Base-by-base conservation (phyloP, 1,140 invertebrate genomes). In the Goniozus legneri region DNA sequence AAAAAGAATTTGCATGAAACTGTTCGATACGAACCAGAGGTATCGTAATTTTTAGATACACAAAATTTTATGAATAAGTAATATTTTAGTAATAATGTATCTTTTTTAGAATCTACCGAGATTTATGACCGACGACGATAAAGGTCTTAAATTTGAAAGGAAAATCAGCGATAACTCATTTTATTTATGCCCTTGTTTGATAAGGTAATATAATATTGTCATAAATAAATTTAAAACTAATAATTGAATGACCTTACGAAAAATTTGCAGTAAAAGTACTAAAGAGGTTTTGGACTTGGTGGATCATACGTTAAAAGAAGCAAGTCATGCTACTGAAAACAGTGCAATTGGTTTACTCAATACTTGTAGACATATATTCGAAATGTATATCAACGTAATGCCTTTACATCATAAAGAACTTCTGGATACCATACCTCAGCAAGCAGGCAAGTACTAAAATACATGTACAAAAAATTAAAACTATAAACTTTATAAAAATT, bases 1-100 rank as follows among this genome's bases (percentile, higher is more conserved):
- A 83, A 84, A 44, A 85, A 88, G 61, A 88, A 94, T 69, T 75
- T 95, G 21, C 88, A 91, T 64, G 82, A 87, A 47, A 86, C 87
- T 38, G 80, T 86, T 41, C 79, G 80, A 51, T 69, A 82, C 20
- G 67, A 69, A 16, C 58, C 71, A 31, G 56, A 74, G 50, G 65
- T 30, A 56, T n/a, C n/a, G n/a, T n/a, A n/a, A n/a, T n/a, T n/a
- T n/a, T n/a, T n/a, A 27, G 14, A 20, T 34, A 10, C 14, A 21
- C 18, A n/a, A 24, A 24, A 22, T 42, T 21, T 8, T 4, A 18
- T 13, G 21, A 19, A 44, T 33, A 3, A 19, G 2, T 2, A 24
- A 40, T 13, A 13, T 27, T 27, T 10, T n/a, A n/a, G 10, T 27
- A 27, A 27, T 27, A 27, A 6, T 27, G 4, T 10, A 6, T 6